Evolutionary conservation across 2,113 vertebrate species (phyloP).

Genomic region (Nycticorax nycticorax): DNA sequence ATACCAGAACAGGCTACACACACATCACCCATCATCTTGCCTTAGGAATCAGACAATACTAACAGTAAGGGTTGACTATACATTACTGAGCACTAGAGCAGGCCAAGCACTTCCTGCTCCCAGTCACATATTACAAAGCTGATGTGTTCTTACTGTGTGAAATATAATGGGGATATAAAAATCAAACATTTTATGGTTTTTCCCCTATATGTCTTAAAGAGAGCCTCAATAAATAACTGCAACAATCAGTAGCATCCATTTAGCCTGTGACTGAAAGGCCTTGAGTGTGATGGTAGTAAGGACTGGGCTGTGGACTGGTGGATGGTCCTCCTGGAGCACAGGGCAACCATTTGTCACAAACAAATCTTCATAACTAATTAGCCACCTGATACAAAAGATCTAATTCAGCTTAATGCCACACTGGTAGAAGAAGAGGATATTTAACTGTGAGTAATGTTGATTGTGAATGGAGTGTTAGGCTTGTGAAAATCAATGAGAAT

Average conservation of each 20-base stretch:
- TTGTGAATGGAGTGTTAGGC: not conserved
- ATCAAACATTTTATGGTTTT: fast-evolving
- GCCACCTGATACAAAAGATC: not conserved
- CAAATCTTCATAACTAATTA: not conserved
- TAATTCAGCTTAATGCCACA: not conserved
- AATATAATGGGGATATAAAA: not conserved
- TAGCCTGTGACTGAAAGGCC: not conserved
- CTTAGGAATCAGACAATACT: not conserved
- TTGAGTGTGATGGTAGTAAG: not conserved
- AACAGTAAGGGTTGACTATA: not conserved
- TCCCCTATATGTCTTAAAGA: not conserved
- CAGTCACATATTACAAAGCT: not conserved
- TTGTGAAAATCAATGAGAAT: not conserved
- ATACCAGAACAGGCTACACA: not conserved
- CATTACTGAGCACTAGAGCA: fast-evolving
- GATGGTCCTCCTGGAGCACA: not conserved
- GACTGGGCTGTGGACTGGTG: not conserved
- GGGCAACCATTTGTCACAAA: not conserved
- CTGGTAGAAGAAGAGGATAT: not conserved
- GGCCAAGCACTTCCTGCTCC: not conserved
- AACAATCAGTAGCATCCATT: not conserved
- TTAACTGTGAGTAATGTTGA: not conserved
- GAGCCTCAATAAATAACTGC: fast-evolving
- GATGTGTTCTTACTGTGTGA: not conserved
- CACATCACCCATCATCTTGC: not conserved